Evolutionary conservation across 2,888 invertebrate genomes (phyloP).

Genomic region (Philaethria dido): DNA sequence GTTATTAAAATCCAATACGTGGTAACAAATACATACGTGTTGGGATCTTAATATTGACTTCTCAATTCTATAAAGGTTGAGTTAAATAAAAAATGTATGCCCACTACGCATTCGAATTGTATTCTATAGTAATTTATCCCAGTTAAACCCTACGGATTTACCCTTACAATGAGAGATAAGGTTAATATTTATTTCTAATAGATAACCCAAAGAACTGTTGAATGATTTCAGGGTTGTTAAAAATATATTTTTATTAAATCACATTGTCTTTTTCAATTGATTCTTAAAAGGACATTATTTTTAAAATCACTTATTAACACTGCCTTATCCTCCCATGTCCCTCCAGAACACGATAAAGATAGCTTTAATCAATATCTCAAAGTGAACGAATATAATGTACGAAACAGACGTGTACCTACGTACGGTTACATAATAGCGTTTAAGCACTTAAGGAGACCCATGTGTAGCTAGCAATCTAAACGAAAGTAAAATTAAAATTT

Average conservation of each 20-base stretch:
- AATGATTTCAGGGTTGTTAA: background rate
- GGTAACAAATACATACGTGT: no score
- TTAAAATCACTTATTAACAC: slow-evolving; percentile 66
- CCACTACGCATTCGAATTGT: slow-evolving; percentile 20
- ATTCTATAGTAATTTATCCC: slow-evolving; percentile 32
- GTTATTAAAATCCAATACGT: no score
- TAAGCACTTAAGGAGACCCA: slow-evolving; percentile 11
- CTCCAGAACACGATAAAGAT: slow-evolving; percentile 38
- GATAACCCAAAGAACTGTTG: background rate
- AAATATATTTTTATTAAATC: background rate
- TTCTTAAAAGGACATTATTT: slow-evolving; percentile 73
- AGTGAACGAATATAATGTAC: slow-evolving; percentile 1
- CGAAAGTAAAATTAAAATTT: slow-evolving; percentile 2
- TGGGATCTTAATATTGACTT: slow-evolving; percentile 1
- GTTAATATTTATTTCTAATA: background rate
- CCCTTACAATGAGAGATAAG: slow-evolving; percentile 3
- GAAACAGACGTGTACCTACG: background rate
- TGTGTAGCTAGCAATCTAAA: background rate
- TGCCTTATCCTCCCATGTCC: slow-evolving; percentile 56
- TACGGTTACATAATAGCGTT: slow-evolving; percentile 4
- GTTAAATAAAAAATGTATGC: slow-evolving; percentile 34
- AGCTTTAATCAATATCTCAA: slow-evolving; percentile 24
- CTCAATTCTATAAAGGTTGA: slow-evolving; percentile 23
- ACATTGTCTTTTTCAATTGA: slow-evolving; percentile 56
- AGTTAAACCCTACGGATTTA: slow-evolving; percentile 22